phyloP scores from a whole-genome alignment of 2,113 vertebrate genomes.

The Gymnocephalus cernua region DNA sequence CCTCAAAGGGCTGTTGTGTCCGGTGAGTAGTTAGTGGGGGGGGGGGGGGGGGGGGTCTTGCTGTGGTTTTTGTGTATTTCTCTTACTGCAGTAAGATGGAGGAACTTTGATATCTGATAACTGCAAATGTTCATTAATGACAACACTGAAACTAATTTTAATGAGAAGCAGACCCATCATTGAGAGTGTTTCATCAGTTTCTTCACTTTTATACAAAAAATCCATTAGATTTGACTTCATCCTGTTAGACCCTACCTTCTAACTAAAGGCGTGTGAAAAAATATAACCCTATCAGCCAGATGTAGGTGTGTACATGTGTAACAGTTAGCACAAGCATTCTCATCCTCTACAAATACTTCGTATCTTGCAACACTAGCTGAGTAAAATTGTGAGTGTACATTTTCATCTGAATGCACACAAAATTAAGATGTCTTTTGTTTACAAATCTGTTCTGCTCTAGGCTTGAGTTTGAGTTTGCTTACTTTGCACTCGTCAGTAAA shows the following conservation, averaged over 20 bases:
- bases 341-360: conserved; percentile 11
- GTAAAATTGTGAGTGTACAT: conserved; percentile 9
- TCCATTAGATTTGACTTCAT: conserved; percentile 7
- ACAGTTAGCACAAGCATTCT: conserved; percentile 1
- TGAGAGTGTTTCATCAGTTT: conserved; percentile 2
- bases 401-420: conserved; percentile 17
- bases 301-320: neutral
- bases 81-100: conserved; percentile 20
- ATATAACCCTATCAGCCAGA: conserved; percentile 8
- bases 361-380: conserved; percentile 14
- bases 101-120: conserved; percentile 3
- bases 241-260: conserved; percentile 1
- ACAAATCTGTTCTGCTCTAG: neutral
- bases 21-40: conserved; percentile 40
- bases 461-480: neutral
- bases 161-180: neutral
- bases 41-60: conserved; percentile 26
- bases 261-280: conserved; percentile 16
- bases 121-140: neutral
- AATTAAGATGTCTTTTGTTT: neutral
- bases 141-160: neutral
- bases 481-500: conserved; percentile 7
- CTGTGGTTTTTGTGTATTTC: conserved; percentile 50
- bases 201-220: neutral
- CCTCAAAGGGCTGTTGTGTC: conserved; percentile 72